Percentiles rank a stretch among this genome's conserved stretches.
Conservation (phyloP, 2,797 vertebrate species). For the Eulemur rubriventer region DNA sequence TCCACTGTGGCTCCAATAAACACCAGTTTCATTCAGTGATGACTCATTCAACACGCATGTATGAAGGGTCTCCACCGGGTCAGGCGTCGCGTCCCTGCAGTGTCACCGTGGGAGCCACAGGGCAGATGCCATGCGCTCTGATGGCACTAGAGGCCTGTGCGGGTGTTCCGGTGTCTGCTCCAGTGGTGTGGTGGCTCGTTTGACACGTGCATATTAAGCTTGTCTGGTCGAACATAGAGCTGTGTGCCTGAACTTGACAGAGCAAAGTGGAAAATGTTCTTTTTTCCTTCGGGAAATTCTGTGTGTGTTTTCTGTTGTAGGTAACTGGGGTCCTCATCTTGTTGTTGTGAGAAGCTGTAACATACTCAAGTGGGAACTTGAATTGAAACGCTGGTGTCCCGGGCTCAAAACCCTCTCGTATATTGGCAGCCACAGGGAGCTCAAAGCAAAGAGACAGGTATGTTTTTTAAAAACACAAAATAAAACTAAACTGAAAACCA, state of each 20-base stretch:
- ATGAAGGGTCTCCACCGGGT: neutral
- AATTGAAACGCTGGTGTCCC: slow-evolving; percentile 98
- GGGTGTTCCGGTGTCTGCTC: too few species aligned
- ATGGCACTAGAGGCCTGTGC: neutral
- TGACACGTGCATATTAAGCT: fast-evolving
- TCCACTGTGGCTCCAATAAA: neutral
- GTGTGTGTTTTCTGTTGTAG: slow-evolving; percentile 80
- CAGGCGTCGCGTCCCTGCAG: too few species aligned
- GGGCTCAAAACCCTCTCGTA: slow-evolving; percentile 96
- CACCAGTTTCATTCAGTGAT: fast-evolving
- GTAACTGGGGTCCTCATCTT: slow-evolving; percentile 98
- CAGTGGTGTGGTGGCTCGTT: fast-evolving
- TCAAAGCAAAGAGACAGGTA: slow-evolving; percentile 95
- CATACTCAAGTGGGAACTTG: slow-evolving; percentile 96
- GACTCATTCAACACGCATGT: fast-evolving
- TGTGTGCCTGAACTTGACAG: neutral
- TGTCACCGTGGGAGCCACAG: fast-evolving
- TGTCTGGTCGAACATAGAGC: neutral
- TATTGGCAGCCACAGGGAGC: slow-evolving; percentile 93
- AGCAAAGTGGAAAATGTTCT: neutral
- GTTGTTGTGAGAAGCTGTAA: slow-evolving; percentile 95
- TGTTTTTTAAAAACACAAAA: neutral
- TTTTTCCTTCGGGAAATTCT: neutral
- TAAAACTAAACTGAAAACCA: neutral
- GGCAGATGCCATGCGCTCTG: fast-evolving